These are phyloP conservation scores for Calosoma granatense DNA, from an alignment of 1,140 invertebrate genomes.

Conservation along the genomic window DNA sequence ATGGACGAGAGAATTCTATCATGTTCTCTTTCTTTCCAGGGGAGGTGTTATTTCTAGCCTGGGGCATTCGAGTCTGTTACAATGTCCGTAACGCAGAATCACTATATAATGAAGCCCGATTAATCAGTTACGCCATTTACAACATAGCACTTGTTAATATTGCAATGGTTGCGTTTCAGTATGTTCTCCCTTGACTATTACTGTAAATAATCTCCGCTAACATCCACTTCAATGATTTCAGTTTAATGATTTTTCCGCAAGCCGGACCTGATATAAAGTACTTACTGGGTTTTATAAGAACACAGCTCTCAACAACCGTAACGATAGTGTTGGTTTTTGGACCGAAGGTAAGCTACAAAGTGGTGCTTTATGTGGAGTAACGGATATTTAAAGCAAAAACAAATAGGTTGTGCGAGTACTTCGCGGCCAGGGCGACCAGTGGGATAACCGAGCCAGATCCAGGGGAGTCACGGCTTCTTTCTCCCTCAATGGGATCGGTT, in stretches of 20 bases:
- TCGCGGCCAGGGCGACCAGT: conserved; percentile 74
- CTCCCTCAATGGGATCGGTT: conserved; percentile 71
- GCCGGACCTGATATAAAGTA: conserved; percentile 86
- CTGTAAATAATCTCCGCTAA: conserved; percentile 10
- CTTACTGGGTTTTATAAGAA: conserved; percentile 73
- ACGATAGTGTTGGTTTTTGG: conserved; percentile 78
- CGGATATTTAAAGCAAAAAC: conserved; percentile 5
- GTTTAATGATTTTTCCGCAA: conserved; percentile 70
- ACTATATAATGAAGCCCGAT: conserved; percentile 81
- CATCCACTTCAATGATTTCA: no score
- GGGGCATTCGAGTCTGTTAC: conserved; percentile 85
- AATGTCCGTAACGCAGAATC: conserved; percentile 85
- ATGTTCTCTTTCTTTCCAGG: conserved; percentile 49
- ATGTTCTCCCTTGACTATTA: conserved; percentile 42
- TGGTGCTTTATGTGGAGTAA: background rate
- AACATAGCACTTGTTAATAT: conserved; percentile 88
- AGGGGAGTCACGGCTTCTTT: conserved; percentile 74
- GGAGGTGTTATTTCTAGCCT: conserved; percentile 78
- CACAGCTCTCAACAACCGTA: conserved; percentile 75
- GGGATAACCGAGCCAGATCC: conserved; percentile 68
- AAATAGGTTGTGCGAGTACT: conserved; percentile 61
- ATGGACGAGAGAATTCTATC: background rate
- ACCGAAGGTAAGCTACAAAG: conserved; percentile 55
- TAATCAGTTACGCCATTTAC: conserved; percentile 88
- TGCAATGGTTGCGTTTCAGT: conserved; percentile 84